A percentile compares a stretch with the other conserved stretches of the same genome.
Conservation (phyloP, 1,140 invertebrate species). For the Zaprionus ornatus region DNA sequence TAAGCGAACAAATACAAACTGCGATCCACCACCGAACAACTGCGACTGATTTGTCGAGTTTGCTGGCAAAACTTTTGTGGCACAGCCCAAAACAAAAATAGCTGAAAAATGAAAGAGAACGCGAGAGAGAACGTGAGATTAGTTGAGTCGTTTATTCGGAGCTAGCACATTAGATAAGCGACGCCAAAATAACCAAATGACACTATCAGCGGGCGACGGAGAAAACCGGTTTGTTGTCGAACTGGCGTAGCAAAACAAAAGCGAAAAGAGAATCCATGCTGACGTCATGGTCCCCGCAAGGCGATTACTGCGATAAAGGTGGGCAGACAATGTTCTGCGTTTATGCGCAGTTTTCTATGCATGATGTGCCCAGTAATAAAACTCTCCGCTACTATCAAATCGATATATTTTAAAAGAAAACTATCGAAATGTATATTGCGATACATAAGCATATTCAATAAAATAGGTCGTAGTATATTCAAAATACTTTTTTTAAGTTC, state of each 20-base stretch:
- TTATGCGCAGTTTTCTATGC: slow-evolving; percentile 1
- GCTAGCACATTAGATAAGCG: slow-evolving; percentile 65
- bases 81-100: slow-evolving; percentile 3
- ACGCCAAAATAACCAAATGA: slow-evolving; percentile 69
- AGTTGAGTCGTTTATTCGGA: slow-evolving; percentile 24
- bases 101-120: slow-evolving; percentile 22
- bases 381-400: not conserved
- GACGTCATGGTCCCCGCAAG: slow-evolving; percentile 52
- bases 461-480: too few species aligned
- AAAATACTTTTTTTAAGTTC: not conserved
- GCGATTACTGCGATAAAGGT: slow-evolving; percentile 17
- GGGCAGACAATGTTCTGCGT: not conserved
- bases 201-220: slow-evolving; percentile 37
- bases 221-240: slow-evolving; percentile 76
- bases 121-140: slow-evolving; percentile 49
- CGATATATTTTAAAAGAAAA: not conserved
- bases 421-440: not conserved
- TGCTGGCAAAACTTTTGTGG: slow-evolving; percentile 7
- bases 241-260: slow-evolving; percentile 71
- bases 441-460: not conserved
- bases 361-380: not conserved
- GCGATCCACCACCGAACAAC: slow-evolving; percentile 34
- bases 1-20: slow-evolving; percentile 21
- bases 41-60: slow-evolving; percentile 44
- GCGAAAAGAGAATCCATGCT: slow-evolving; percentile 36